Base-by-base conservation (phyloP, 30 jellyfish, hydroid and myxozoan genomes). In the Sanderia malayensis region DNA sequence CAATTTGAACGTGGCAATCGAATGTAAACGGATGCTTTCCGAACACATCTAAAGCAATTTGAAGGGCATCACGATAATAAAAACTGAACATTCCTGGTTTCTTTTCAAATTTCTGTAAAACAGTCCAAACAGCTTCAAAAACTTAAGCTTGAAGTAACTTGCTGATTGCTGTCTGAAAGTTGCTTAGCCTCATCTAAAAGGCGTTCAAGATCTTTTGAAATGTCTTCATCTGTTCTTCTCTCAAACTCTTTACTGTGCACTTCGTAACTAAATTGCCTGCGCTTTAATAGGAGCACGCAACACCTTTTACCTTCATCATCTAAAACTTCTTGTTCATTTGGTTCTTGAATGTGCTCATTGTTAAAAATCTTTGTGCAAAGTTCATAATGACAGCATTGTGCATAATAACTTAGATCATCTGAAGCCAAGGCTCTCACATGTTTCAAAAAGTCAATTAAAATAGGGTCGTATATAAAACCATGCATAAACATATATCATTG, bases 401-500 rank as follows among this genome's bases (percentile, higher is more conserved):
- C 10, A 37, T 13, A 13, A 37, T 37, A 37, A 4, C 13, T 37
- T 4, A 4, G 13, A 4, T 37, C 52, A 4, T 37, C 10, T 13
- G 52, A 37, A 1, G 62, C 84, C 10, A 52, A 53, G 2, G 31
- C n/a, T 10, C 31, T 72, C 84, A 55, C 84, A 53, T 28, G 44
- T n/a, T 31, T 19, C 28, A 53, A 46, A 44, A 72, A 72, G 0
- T 57, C 27, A 1, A 23, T 61, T 59, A 72, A 21, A 26, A 32
- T 4, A 27, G 26, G 30, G 0, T 73, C 44, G n/a, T 44, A 49
- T 11, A 61, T 26, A 29, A 72, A 30, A 64, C 59, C 73, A 58
- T 33, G 19, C 1, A 44, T 8, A 41, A 72, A 57, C 57, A 72
- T n/a, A n/a, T 11, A 31, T 26, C 49, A 41, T 17, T 0, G 84